Evolutionary conservation across 2,888 invertebrate genomes (phyloP).

Genomic region (Parascotia fuliginaria): DNA sequence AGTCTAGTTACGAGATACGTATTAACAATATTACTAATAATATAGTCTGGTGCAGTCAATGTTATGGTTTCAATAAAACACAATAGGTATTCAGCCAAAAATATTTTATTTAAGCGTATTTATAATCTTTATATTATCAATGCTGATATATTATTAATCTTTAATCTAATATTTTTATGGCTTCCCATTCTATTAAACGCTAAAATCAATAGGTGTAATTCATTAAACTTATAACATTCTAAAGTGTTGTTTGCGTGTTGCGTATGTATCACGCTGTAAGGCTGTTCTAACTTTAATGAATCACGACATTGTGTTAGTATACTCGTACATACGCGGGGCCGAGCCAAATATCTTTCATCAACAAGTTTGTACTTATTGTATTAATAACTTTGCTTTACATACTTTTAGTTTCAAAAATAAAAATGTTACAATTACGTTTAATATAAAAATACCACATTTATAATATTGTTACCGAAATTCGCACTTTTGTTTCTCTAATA

Average conservation of each 20-base stretch:
- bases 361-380: conserved; percentile 79
- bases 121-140: conserved; percentile 85
- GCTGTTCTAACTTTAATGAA: conserved; percentile 61
- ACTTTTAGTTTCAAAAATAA: conserved; percentile 62
- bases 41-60: conserved; percentile 30
- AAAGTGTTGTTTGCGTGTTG: conserved; percentile 18
- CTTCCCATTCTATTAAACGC: conserved; percentile 71
- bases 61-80: conserved; percentile 60
- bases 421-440: conserved; percentile 61
- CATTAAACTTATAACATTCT: conserved; percentile 63
- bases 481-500: conserved; percentile 60
- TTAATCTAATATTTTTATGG: conserved; percentile 81
- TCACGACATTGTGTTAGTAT: conserved; percentile 64
- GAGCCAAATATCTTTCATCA: conserved; percentile 67
- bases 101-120: conserved; percentile 87
- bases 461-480: conserved; percentile 73
- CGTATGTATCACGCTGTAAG: conserved; percentile 32
- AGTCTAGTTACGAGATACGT: conserved; percentile 26
- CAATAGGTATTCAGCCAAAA: conserved; percentile 80
- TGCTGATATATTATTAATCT: conserved; percentile 84
- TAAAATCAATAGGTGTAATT: conserved; percentile 62
- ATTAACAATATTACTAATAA: conserved; percentile 27
- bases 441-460: conserved; percentile 80
- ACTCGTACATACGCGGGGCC: conserved; percentile 60
- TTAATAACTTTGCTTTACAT: conserved; percentile 64